phyloP scores from a whole-genome alignment of 2,797 vertebrate genomes.

The Sebastes baramenuke region DNA sequence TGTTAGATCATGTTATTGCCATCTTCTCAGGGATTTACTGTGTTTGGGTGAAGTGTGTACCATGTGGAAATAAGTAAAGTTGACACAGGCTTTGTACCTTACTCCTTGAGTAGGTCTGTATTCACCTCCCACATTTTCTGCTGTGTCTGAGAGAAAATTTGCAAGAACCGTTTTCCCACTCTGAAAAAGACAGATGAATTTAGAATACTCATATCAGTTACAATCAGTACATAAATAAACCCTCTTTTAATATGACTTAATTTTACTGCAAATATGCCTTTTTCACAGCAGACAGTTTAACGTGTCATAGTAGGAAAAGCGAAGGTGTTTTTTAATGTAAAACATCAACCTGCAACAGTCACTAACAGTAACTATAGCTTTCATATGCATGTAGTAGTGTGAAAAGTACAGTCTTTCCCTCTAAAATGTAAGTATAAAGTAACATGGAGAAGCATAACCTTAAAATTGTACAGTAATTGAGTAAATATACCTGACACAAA shows the following conservation, averaged over 20 bases:
- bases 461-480: no score
- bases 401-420: no score
- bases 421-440: not conserved
- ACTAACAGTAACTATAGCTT: not conserved
- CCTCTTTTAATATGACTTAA: not conserved
- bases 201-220: not conserved
- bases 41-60: not conserved
- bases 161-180: constrained; percentile 92
- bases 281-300: no score
- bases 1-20: not conserved
- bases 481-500: no score
- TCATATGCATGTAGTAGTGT: not conserved
- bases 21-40: not conserved
- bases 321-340: not conserved
- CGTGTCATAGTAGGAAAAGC: no score
- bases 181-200: constrained; percentile 68
- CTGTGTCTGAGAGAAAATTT: constrained; percentile 91
- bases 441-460: not conserved
- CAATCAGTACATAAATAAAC: not conserved
- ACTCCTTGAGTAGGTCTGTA: constrained; percentile 94
- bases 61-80: not conserved
- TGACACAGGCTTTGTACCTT: constrained; percentile 81
- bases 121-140: constrained; percentile 86
- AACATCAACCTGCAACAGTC: not conserved
- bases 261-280: no score